Evolutionary conservation across 2,113 vertebrate species (phyloP), one percentile per base, ranked within the genome.

Genomic region (Lates calcarifer): DNA sequence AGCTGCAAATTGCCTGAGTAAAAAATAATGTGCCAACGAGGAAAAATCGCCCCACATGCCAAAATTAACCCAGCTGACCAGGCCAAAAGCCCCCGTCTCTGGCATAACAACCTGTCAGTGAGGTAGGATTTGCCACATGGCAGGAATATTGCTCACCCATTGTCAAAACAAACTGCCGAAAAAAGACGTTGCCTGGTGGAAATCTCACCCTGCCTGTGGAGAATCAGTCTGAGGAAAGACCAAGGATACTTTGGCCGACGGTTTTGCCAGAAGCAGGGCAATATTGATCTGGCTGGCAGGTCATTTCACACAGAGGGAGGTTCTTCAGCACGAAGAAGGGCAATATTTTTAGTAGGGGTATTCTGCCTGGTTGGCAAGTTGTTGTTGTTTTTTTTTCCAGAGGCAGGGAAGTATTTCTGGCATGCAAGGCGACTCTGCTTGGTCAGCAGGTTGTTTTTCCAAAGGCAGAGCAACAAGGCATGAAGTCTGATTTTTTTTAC

Each of bases 311-410:
- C 45, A 61, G 29, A 56, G 28, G 53, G 47, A 62, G 47, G 39
- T 9, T 5, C 68, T 60, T 67, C 28, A 51, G 49, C 74, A 62
- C n/a, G 26, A 24, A 56, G 58, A 47, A 57, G 45, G 37, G 78
- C 12, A 28, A 68, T 76, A 67, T 55, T 55, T 88, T 57, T 49
- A 62, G n/a, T 24, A 53, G 47, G 26, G 12, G 15, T 49, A 53
- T 74, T 70, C 55, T 74, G 74, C 49, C 72, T 62, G 41, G 15
- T 65, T 49, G 58, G 33, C 8, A 45, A 71, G 43, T 35, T 77
- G 26, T 55, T n/a, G n/a, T n/a, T n/a, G n/a, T n/a, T n/a, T n/a
- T n/a, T n/a, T 82, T 83, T 72, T 75, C 70, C 66, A 69, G 49
- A 5, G 7, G 31, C 18, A 28, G 55, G 63, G 45, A 72, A 67